Evolutionary conservation across 2,888 invertebrate genomes (phyloP).

Genomic region (Scrobipalpa costella): DNA sequence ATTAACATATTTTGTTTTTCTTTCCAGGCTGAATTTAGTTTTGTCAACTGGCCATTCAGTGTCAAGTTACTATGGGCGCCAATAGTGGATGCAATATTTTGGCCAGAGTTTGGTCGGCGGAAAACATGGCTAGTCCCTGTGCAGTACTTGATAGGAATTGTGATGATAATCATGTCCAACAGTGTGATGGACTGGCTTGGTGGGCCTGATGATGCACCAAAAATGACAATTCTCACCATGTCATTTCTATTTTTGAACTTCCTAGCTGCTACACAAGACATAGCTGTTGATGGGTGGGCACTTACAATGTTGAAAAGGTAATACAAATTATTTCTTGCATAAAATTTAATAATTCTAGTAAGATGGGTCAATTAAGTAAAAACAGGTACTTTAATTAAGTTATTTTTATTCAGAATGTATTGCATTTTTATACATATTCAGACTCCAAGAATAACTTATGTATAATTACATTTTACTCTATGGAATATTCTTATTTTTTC

Average conservation of each 20-base stretch:
- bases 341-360: too few species aligned
- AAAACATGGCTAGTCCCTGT: constrained; percentile 98
- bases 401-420: too few species aligned
- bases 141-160: constrained; percentile 94
- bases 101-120: constrained; percentile 91
- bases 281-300: constrained; percentile 99
- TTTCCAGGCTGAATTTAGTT: constrained; percentile 93
- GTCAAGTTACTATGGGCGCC: constrained; percentile 99
- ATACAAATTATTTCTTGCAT: too few species aligned
- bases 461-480: too few species aligned
- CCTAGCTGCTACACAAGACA: constrained; percentile 99
- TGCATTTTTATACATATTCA: too few species aligned
- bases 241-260: constrained; percentile 96
- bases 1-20: constrained; percentile 18
- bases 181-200: constrained; percentile 90
- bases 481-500: constrained; percentile 47
- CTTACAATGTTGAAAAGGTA: constrained; percentile 98
- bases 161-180: constrained; percentile 93
- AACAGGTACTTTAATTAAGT: too few species aligned
- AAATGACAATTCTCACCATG: constrained; percentile 89
- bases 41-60: constrained; percentile 95
- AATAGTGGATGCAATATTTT: constrained; percentile 96
- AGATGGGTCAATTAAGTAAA: too few species aligned
- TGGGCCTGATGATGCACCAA: constrained; percentile 81
- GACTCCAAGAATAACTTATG: too few species aligned